Conservation (phyloP, 2,113 vertebrate genomes). For the Xyrauchen texanus region DNA sequence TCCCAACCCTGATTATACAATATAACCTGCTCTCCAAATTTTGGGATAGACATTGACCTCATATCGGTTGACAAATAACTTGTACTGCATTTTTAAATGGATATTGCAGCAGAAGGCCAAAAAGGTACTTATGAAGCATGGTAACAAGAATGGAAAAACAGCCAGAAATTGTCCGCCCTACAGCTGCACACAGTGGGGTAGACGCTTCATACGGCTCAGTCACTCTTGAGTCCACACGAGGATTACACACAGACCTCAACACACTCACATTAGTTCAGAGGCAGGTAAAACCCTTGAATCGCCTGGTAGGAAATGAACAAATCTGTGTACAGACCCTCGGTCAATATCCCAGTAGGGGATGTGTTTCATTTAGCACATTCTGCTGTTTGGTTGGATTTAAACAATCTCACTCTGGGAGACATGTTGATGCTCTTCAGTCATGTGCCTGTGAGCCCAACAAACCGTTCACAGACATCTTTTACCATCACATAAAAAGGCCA, state of each 20-base stretch:
- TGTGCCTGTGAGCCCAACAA: constrained; percentile 11
- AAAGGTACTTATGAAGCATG: neutral
- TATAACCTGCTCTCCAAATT: too few species aligned
- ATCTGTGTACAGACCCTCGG: constrained; percentile 22
- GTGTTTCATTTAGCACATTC: constrained; percentile 19
- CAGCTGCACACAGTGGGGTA: neutral
- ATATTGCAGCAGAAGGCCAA: neutral
- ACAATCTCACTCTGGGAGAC: constrained; percentile 4
- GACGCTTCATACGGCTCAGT: neutral
- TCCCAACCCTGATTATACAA: too few species aligned
- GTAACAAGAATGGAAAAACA: neutral
- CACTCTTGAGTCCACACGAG: constrained; percentile 31
- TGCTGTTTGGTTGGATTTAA: constrained; percentile 2
- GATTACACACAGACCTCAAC: constrained; percentile 29
- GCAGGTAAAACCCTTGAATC: constrained; percentile 20
- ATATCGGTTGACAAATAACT: too few species aligned
- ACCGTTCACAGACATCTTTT: constrained; percentile 4
- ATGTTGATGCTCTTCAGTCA: neutral
- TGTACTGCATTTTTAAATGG: too few species aligned
- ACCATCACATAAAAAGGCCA: neutral
- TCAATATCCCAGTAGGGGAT: constrained; percentile 26
- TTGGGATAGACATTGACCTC: too few species aligned
- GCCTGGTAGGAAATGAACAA: constrained; percentile 6
- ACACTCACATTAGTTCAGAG: neutral
- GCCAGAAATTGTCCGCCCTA: neutral